phyloP scores from a whole-genome alignment of 2,797 vertebrate species.

The Lycodopsis pacificus region DNA sequence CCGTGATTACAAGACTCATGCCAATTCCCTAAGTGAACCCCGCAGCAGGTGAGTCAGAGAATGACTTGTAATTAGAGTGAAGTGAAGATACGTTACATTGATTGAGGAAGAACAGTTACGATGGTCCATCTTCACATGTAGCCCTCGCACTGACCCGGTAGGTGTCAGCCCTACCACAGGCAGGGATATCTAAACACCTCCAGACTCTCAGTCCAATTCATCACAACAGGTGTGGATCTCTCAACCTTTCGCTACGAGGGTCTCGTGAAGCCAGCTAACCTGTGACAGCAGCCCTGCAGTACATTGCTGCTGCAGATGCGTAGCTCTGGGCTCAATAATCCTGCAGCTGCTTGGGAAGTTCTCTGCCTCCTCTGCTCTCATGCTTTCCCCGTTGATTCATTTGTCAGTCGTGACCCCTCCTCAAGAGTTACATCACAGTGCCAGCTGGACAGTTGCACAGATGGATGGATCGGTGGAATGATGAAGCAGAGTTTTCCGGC shows the following conservation, averaged over 20 bases:
- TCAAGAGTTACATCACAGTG: constrained; percentile 50
- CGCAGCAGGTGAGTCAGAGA: background rate
- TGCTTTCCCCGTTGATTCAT: constrained; percentile 51
- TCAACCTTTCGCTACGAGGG: background rate
- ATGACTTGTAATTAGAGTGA: background rate
- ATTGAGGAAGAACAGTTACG: constrained; percentile 41
- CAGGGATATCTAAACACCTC: constrained; percentile 21
- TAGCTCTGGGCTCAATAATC: constrained; percentile 22
- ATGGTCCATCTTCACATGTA: constrained; percentile 69
- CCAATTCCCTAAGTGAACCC: background rate
- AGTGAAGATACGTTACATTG: constrained; percentile 66
- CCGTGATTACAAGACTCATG: background rate
- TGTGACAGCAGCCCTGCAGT: constrained; percentile 1
- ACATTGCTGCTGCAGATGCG: constrained; percentile 24
- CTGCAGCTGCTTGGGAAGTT: constrained; percentile 39
- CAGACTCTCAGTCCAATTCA: constrained; percentile 28
- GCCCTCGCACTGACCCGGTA: constrained; percentile 26
- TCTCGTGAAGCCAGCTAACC: constrained; percentile 5
- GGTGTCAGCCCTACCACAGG: constrained; percentile 37
- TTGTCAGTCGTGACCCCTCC: constrained; percentile 36
- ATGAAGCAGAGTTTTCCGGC: constrained; percentile 13
- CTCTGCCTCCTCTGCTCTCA: constrained; percentile 28
- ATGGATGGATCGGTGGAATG: constrained; percentile 43
- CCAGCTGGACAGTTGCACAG: constrained; percentile 54
- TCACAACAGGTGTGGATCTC: constrained; percentile 18